Percentiles rank a stretch among this genome's conserved stretches.
Conservation (phyloP, 2,888 invertebrate species). For the Nezara viridula region DNA sequence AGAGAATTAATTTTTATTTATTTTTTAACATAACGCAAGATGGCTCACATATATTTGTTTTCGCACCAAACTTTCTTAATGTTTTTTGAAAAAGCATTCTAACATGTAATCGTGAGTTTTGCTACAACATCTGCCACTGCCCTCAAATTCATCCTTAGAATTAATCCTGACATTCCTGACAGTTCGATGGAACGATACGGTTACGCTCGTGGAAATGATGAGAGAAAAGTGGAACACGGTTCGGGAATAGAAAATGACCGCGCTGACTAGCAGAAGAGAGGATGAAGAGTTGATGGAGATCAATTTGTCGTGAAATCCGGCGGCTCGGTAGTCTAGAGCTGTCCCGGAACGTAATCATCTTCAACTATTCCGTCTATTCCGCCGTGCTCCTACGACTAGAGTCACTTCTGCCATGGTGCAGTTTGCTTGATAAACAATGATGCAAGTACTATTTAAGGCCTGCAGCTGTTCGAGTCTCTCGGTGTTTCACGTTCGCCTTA, state of each 20-base stretch:
- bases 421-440: neutral
- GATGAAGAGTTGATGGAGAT: neutral
- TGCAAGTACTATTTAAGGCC: constrained; percentile 7
- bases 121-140: neutral
- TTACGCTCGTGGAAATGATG: neutral
- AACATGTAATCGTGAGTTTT: neutral
- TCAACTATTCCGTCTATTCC: neutral
- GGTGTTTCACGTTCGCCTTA: neutral
- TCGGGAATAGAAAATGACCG: neutral
- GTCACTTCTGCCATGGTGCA: too few relatives aligned
- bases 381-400: neutral
- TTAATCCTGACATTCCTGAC: neutral
- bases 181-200: neutral
- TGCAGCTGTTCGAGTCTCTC: neutral
- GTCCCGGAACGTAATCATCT: neutral
- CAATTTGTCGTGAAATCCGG: neutral
- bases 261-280: neutral
- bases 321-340: neutral
- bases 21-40: too few relatives aligned
- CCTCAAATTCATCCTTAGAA: neutral
- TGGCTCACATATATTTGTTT: too few relatives aligned
- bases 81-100: neutral
- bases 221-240: neutral
- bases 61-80: neutral
- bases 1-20: too few relatives aligned